phyloP scores from a whole-genome alignment of 2,797 vertebrate genomes.

The Lerista edwardsae region DNA sequence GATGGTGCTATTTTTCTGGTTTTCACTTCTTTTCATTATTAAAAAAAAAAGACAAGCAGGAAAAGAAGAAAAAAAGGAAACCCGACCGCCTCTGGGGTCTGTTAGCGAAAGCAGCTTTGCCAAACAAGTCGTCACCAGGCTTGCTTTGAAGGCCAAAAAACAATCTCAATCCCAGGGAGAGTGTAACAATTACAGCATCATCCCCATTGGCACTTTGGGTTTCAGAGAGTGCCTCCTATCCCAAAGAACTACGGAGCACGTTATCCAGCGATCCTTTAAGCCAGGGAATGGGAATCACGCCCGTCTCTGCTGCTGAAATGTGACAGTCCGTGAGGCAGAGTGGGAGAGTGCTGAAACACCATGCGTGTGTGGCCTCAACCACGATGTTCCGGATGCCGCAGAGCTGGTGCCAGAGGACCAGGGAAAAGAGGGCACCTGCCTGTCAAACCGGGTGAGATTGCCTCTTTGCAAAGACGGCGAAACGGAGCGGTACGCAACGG shows the following conservation, averaged over 20 bases:
- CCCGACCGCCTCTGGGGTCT: neutral
- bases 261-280: neutral
- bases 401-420: neutral
- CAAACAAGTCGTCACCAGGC: neutral
- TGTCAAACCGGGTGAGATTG: no score
- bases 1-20: neutral
- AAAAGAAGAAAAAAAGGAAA: neutral
- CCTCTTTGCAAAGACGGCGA: no score
- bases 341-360: neutral
- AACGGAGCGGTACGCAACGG: no score
- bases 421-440: neutral
- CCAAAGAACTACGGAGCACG: neutral
- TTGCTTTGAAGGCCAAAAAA: neutral
- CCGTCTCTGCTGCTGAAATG: neutral
- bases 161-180: neutral
- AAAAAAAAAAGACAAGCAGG: no score
- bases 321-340: neutral
- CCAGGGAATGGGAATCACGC: neutral
- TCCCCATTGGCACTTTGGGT: neutral
- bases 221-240: neutral
- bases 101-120: neutral
- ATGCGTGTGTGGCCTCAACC: no score
- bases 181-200: neutral
- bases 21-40: neutral
- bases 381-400: neutral